Conservation (phyloP, 1,140 invertebrate genomes). For the Diabrotica virgifera region DNA sequence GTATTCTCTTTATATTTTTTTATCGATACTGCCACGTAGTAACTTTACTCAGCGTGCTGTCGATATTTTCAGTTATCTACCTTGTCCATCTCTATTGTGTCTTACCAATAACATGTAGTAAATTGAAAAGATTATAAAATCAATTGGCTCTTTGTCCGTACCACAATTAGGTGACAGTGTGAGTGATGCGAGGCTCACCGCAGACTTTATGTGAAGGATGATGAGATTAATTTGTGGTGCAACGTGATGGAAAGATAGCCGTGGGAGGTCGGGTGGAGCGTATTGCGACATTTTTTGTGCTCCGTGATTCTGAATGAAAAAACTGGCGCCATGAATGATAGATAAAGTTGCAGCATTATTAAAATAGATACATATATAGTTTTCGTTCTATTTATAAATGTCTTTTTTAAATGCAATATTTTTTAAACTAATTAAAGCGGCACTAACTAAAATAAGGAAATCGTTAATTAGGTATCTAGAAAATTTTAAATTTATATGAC, state of each 20-base stretch:
- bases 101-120: constrained; percentile 47
- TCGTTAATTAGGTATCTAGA: too few relatives aligned
- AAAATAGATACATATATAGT: too few relatives aligned
- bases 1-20: background rate
- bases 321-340: background rate
- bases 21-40: constrained; percentile 18
- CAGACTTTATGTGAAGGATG: background rate
- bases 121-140: constrained; percentile 49
- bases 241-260: background rate
- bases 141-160: constrained; percentile 39
- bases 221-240: constrained; percentile 26
- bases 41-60: constrained; percentile 32
- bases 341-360: background rate
- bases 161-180: constrained; percentile 37
- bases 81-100: constrained; percentile 48
- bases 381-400: too few relatives aligned
- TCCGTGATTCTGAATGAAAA: constrained; percentile 1
- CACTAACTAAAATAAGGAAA: too few relatives aligned
- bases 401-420: too few relatives aligned
- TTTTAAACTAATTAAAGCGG: too few relatives aligned
- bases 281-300: background rate
- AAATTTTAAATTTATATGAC: too few relatives aligned
- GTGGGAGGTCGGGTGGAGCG: constrained; percentile 5
- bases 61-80: constrained; percentile 37
- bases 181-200: constrained; percentile 28